Percentiles rank a stretch among this genome's conserved stretches.
phyloP scores from a whole-genome alignment of 1,140 invertebrate genomes.

The Phymastichus coffea region DNA sequence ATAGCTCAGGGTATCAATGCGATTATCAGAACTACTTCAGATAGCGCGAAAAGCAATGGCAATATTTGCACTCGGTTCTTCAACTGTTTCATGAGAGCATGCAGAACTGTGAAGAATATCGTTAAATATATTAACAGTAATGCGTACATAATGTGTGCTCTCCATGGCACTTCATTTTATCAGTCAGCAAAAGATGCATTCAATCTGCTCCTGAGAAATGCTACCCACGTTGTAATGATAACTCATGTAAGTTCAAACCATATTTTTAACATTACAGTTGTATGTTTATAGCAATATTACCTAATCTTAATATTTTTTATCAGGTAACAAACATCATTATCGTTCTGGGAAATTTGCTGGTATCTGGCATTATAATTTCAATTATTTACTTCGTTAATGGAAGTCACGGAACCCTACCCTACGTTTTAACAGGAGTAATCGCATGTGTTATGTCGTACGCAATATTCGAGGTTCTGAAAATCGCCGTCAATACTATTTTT shows the following conservation, averaged over 20 bases:
- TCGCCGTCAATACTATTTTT: constrained; percentile 94
- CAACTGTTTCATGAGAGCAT: constrained; percentile 43
- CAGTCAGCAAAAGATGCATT: constrained; percentile 5
- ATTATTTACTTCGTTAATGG: constrained; percentile 16
- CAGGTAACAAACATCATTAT: too few relatives aligned
- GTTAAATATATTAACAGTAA: background rate
- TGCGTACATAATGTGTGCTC: background rate
- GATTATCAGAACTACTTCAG: background rate
- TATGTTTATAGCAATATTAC: too few relatives aligned
- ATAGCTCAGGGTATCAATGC: background rate
- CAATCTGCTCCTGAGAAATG: constrained; percentile 60
- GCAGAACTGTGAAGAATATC: constrained; percentile 82
- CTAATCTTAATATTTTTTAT: too few relatives aligned
- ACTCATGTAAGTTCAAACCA: constrained; percentile 74
- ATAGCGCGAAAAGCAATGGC: background rate
- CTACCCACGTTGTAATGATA: constrained; percentile 81
- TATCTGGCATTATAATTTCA: constrained; percentile 33
- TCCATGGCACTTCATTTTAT: constrained; percentile 3
- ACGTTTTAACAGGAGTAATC: constrained; percentile 56
- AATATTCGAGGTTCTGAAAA: constrained; percentile 92
- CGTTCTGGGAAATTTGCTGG: constrained; percentile 65
- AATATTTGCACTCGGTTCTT: background rate
- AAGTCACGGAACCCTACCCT: constrained; percentile 59
- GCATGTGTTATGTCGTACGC: constrained; percentile 60
- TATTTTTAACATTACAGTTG: too few relatives aligned